These are phyloP conservation scores for Saturnia japonica DNA, from an alignment of 2,888 invertebrate genomes.

Conservation along the genomic window DNA sequence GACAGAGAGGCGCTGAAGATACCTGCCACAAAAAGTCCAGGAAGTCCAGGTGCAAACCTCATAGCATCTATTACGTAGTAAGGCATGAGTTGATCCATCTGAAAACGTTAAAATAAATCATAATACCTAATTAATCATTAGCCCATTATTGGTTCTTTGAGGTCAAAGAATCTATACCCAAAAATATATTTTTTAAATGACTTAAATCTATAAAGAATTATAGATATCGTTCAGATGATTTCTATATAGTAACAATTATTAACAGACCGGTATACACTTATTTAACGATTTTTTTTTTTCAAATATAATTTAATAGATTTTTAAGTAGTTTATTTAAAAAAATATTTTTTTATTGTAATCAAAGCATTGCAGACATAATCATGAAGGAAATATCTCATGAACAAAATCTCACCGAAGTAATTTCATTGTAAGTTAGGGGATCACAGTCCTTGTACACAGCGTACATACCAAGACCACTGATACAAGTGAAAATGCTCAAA, in stretches of 20 bases:
- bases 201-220: no score
- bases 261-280: no score
- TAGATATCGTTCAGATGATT: no score
- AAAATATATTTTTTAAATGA: no score
- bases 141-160: neutral
- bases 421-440: constrained; percentile 83
- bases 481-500: constrained; percentile 88
- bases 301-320: no score
- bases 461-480: constrained; percentile 92
- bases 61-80: constrained; percentile 89
- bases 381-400: neutral
- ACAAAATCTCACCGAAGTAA: constrained; percentile 72
- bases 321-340: no score
- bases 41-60: constrained; percentile 85
- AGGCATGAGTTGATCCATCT: constrained; percentile 90
- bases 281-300: no score
- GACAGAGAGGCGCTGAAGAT: constrained; percentile 96
- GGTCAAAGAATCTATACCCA: no score
- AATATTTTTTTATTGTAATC: no score
- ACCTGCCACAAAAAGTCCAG: constrained; percentile 95
- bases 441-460: constrained; percentile 92
- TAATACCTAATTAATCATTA: neutral
- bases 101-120: constrained; percentile 3
- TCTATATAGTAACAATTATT: no score
- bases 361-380: neutral